Base-by-base conservation (phyloP, 2,888 invertebrate genomes). In the Lithophane socia region DNA sequence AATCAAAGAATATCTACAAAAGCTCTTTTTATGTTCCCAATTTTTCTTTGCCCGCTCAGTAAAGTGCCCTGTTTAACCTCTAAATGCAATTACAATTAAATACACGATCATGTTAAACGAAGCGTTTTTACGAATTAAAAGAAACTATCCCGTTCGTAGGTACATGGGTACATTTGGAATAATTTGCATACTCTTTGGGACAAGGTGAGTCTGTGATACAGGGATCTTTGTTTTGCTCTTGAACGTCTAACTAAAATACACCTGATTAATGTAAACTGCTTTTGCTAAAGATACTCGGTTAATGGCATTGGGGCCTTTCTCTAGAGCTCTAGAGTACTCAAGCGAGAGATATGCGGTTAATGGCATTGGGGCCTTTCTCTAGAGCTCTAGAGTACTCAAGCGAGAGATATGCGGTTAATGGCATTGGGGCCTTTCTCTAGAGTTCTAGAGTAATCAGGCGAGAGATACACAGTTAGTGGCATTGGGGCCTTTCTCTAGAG, bases 101-200 rank as follows among this genome's bases (percentile, higher is more conserved):
- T 61, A 47, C 58, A 82, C 78, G 75, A 82, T 75, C 65, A 49
- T 29, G 82, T 82, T 66, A 29, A 82, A 75, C 75, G 75, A 24
- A 82, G 54, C 66, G 42, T 29, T 63, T 70, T 60, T 73, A 80
- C 73, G 16, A 65, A 54, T 80, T 49, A 44, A 61, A 79, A 49
- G 37, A 79, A 75, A 79, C 75, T 66, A 79, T 75, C 42, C n/a
- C 54, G 52, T 60, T 73, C 66, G 7, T 3, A 60, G 4, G 18
- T 24, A 29, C 42, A 37, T 37, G 0, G 60, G 12, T 69, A 54
- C 69, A 58, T 61, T 66, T 80, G 47, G 37, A 4, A 24, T 61
- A n/a, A 82, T 75, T 79, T 75, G 65, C 58, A 54, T 75, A 54
- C 12, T 56, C n/a, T 82, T 61, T 61, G 10, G 24, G 0, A 37